phyloP scores from a whole-genome alignment of 2,797 vertebrate species.

The Enteromius thamalakanensis region DNA sequence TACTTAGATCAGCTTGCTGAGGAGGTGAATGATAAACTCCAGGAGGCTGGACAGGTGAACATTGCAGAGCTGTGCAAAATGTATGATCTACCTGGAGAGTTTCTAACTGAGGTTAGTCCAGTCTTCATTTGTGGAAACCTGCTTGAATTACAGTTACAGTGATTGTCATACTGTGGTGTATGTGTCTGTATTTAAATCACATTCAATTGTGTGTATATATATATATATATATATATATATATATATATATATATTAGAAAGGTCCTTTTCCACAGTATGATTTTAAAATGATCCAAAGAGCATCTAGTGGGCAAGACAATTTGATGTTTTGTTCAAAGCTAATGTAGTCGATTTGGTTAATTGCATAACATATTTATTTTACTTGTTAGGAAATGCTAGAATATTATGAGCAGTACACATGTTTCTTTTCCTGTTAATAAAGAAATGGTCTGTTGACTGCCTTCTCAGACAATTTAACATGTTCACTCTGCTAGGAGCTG shows the following conservation, averaged over 20 bases:
- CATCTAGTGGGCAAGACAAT: background rate
- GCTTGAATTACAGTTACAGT: background rate
- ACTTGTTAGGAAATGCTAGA: background rate
- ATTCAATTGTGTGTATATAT: background rate
- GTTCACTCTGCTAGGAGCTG: slow-evolving; percentile 77
- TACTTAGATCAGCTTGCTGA: slow-evolving; percentile 92
- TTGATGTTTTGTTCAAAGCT: background rate
- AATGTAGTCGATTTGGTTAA: background rate
- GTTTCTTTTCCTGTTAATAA: background rate
- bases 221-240: background rate
- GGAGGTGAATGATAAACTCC: slow-evolving; percentile 95
- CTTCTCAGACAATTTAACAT: background rate
- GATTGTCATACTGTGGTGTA: background rate
- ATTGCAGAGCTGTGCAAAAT: slow-evolving; percentile 92
- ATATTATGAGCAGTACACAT: background rate
- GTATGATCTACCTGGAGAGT: slow-evolving; percentile 92
- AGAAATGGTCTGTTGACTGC: background rate
- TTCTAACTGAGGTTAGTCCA: slow-evolving; percentile 85
- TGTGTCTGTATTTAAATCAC: background rate
- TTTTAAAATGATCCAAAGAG: background rate
- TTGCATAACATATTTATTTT: background rate
- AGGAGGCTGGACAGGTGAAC: slow-evolving; percentile 90
- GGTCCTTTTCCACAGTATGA: background rate
- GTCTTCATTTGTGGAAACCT: background rate
- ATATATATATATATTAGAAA: background rate